phyloP scores from a whole-genome alignment of 2,797 vertebrate genomes.

The Protonibea diacanthus region DNA sequence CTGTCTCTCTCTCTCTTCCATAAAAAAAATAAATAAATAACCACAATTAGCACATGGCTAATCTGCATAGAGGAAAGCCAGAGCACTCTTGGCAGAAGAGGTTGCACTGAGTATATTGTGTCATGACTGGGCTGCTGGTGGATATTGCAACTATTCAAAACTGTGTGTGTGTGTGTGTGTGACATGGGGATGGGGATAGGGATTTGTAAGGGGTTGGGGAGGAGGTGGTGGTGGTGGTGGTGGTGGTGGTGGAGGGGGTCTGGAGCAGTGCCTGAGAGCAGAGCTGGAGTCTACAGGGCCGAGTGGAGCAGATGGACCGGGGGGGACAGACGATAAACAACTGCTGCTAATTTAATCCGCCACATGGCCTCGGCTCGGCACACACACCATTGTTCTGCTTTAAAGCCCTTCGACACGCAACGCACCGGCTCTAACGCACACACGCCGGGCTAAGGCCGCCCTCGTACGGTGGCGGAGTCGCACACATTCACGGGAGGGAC shows the following conservation, averaged over 20 bases:
- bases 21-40: constrained; percentile 87
- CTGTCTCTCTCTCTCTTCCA: constrained; percentile 38
- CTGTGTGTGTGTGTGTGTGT: constrained; percentile 35
- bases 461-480: constrained; percentile 15
- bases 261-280: constrained; percentile 86
- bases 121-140: constrained; percentile 77
- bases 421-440: constrained; percentile 27
- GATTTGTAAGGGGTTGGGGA: constrained; percentile 61
- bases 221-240: constrained; percentile 15
- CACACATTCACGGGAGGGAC: constrained; percentile 12
- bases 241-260: constrained; percentile 31
- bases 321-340: constrained; percentile 88
- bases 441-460: constrained; percentile 28
- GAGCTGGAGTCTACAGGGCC: constrained; percentile 77
- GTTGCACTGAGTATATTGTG: constrained; percentile 88
- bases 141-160: constrained; percentile 68
- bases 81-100: constrained; percentile 88
- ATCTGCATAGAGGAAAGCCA: constrained; percentile 96
- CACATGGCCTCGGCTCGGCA: constrained; percentile 65
- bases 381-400: constrained; percentile 73
- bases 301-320: constrained; percentile 89
- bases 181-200: constrained; percentile 44
- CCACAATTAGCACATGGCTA: constrained; percentile 95
- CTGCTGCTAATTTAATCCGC: constrained; percentile 84
- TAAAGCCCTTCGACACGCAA: constrained; percentile 72